Percentiles rank a stretch among this genome's conserved stretches.
Evolutionary conservation across 2,797 vertebrate genomes (phyloP).

Genomic region (Amblyopsis hoosieri): DNA sequence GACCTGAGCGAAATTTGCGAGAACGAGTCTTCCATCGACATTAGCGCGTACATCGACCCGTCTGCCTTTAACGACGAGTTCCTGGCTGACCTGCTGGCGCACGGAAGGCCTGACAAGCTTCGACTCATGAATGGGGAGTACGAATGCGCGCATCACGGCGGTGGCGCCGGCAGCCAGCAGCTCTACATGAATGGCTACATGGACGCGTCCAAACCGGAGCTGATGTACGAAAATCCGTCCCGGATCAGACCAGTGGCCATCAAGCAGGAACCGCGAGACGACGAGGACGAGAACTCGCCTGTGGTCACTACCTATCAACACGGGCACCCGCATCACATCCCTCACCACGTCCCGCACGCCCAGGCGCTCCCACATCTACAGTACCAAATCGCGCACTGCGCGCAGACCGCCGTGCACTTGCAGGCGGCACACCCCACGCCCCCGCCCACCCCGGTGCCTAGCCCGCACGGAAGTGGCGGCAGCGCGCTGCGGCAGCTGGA

Average conservation of each 20-base stretch:
- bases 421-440: constrained; percentile 95
- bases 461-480: constrained; percentile 79
- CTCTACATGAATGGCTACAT: constrained; percentile 79
- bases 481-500: constrained; percentile 81
- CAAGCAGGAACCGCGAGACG: constrained; percentile 91
- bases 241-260: constrained; percentile 88
- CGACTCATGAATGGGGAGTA: constrained; percentile 83
- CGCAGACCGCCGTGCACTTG: constrained; percentile 95
- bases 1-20: constrained; percentile 90
- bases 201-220: constrained; percentile 87
- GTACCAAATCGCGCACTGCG: constrained; percentile 95
- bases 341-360: constrained; percentile 86
- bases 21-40: constrained; percentile 96
- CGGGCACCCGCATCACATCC: constrained; percentile 66
- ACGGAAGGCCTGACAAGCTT: constrained; percentile 85
- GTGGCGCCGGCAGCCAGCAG: constrained; percentile 65
- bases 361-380: constrained; percentile 88
- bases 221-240: constrained; percentile 83
- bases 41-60: constrained; percentile 97
- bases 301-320: constrained; percentile 76
- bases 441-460: constrained; percentile 93
- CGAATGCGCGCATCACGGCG: constrained; percentile 66
- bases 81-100: constrained; percentile 95
- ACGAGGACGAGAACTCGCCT: constrained; percentile 83
- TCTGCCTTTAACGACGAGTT: constrained; percentile 98